Base-by-base conservation (phyloP, 2,888 invertebrate genomes). In the Beris chalybata region DNA sequence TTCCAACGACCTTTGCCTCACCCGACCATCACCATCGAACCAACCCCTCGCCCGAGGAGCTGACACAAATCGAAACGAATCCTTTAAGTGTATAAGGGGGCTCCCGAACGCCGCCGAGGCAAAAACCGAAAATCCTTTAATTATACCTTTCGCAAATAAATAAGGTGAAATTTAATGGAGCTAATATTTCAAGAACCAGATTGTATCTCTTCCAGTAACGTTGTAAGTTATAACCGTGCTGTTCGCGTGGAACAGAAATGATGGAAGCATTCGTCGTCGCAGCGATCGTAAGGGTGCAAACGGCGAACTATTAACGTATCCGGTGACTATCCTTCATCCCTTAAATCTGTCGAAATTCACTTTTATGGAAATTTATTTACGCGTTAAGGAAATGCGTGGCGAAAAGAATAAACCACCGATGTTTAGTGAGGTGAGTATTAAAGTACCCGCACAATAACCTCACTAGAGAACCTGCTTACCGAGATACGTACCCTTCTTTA, bases 61-160 rank as follows among this genome's bases (percentile, higher is more conserved):
- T 38, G 50, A 15, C 48, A 61, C 38, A 61, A 61, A 61, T 61
- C 50, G 61, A 32, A 59, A 32, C 4, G 52, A 50, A 52, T 15
- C 50, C 50, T 59, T 47, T 50, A 32, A 59, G 59, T 58, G 48
- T 61, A 50, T 22, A 22, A 22, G 22, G 22, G 22, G 22, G 22
- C 22, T 22, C 2, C 2, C 22, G 22, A 22, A 61, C 7, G n/a
- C 30, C 15, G 38, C 38, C 13, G 61, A 61, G 38, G 59, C 32
- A 31, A 30, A 61, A 61, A 15, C 61, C 67, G 64, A 67, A 67
- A 67, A 67, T 67, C 64, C 67, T 64, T 64, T 67, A 64, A 67
- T 67, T 67, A 67, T 58, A 64, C 64, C 61, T 61, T 61, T 67
- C 43, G 54, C 54, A 67, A 67, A 67, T 64, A 67, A 67, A 64